These are phyloP conservation scores for Astyanax mexicanus DNA, from an alignment of 2,797 vertebrate genomes.

Conservation along the genomic window DNA sequence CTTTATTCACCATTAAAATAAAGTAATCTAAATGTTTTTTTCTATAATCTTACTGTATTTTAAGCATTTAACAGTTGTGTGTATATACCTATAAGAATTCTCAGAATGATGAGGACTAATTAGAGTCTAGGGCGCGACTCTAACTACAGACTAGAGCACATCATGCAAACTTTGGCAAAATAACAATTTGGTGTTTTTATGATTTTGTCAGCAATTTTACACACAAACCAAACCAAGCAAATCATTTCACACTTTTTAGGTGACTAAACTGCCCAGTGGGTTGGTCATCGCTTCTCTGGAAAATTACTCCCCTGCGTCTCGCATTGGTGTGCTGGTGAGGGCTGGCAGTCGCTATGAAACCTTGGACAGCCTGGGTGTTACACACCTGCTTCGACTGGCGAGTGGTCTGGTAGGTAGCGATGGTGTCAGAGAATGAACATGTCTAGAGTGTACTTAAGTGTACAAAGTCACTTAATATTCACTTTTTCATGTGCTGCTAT, in stretches of 20 bases:
- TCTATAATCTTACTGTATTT: too few species aligned
- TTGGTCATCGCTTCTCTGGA: slow-evolving; percentile 92
- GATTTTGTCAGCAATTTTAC: background rate
- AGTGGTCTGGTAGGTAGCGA: slow-evolving; percentile 82
- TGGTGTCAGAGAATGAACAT: background rate
- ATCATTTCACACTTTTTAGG: slow-evolving; percentile 59
- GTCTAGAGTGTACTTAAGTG: background rate
- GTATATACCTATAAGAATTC: too few species aligned
- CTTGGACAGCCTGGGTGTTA: slow-evolving; percentile 82
- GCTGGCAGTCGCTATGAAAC: slow-evolving; percentile 92
- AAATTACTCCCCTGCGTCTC: slow-evolving; percentile 89
- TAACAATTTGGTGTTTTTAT: background rate
- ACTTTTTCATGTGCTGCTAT: slow-evolving; percentile 16
- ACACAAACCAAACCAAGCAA: background rate
- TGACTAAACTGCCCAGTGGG: slow-evolving; percentile 88
- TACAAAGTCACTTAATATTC: background rate
- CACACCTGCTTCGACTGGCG: slow-evolving; percentile 90
- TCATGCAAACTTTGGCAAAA: too few species aligned
- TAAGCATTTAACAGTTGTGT: too few species aligned
- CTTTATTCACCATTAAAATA: too few species aligned
- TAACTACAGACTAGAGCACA: too few species aligned
- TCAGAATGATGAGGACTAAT: too few species aligned
- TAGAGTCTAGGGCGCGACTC: too few species aligned
- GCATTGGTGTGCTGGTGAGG: slow-evolving; percentile 91
- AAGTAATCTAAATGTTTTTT: too few species aligned